phyloP scores from a whole-genome alignment of 2,113 vertebrate species.

The Ranitomeya imitator region DNA sequence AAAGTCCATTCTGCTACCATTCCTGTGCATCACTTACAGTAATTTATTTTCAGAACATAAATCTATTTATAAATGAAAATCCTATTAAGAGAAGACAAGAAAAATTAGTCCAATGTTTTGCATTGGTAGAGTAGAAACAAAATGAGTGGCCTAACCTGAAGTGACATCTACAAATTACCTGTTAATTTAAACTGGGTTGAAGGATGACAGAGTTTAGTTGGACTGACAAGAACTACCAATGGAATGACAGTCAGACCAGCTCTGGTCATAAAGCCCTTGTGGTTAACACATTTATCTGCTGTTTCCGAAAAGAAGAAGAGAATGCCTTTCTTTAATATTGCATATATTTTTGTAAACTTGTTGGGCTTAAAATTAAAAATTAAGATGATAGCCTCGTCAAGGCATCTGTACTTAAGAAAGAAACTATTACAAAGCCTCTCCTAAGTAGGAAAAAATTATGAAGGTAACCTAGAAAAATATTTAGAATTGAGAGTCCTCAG shows the following conservation, averaged over 20 bases:
- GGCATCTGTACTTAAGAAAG: constrained; percentile 70
- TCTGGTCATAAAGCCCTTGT: constrained; percentile 81
- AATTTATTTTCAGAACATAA: constrained; percentile 99
- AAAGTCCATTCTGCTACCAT: constrained; percentile 76
- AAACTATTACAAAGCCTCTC: constrained; percentile 65
- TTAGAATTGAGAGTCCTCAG: too few species aligned
- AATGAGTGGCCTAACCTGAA: constrained; percentile 99
- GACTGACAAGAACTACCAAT: constrained; percentile 90
- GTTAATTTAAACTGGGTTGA: constrained; percentile 99
- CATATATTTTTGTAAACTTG: constrained; percentile 75
- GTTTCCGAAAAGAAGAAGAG: constrained; percentile 58
- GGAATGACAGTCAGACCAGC: constrained; percentile 87
- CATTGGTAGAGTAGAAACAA: constrained; percentile 96
- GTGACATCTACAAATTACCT: constrained; percentile 99
- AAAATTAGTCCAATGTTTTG: constrained; percentile 92
- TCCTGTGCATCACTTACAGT: constrained; percentile 92
- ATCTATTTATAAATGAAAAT: constrained; percentile 99
- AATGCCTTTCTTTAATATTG: constrained; percentile 72
- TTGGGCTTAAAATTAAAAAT: constrained; percentile 60
- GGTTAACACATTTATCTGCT: constrained; percentile 74
- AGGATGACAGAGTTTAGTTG: constrained; percentile 97
- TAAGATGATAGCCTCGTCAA: constrained; percentile 61
- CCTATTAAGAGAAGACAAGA: constrained; percentile 98
- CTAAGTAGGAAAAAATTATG: neutral
- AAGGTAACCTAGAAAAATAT: too few species aligned